Evolutionary conservation across 2,888 invertebrate species (phyloP).

Genomic region (Melinaea marsaeus): DNA sequence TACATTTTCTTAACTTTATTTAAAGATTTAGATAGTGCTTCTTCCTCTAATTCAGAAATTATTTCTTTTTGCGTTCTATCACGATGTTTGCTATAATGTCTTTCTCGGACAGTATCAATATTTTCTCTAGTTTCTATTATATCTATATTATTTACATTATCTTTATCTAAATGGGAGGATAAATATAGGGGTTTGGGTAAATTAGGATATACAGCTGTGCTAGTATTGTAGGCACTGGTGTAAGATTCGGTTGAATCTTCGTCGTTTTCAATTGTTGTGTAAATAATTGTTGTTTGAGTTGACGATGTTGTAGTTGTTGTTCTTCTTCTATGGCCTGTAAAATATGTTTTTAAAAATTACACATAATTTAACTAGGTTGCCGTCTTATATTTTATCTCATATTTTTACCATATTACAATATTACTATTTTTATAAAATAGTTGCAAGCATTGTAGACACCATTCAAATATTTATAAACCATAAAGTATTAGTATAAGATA

Average conservation of each 20-base stretch:
- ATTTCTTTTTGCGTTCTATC: constrained; percentile 55
- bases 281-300: constrained; percentile 50
- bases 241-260: constrained; percentile 50
- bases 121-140: constrained; percentile 51
- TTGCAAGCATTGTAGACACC: no score
- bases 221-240: constrained; percentile 47
- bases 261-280: constrained; percentile 47
- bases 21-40: constrained; percentile 53
- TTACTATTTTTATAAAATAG: no score
- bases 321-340: constrained; percentile 70
- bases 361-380: no score
- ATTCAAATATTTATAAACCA: no score
- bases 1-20: constrained; percentile 74
- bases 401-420: no score
- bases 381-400: no score
- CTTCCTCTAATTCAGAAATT: constrained; percentile 54
- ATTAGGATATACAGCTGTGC: constrained; percentile 52
- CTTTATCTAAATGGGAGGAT: constrained; percentile 53
- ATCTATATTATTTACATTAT: constrained; percentile 64
- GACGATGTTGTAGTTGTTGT: constrained; percentile 53
- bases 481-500: no score
- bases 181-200: constrained; percentile 65
- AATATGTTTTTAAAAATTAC: background rate
- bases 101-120: constrained; percentile 50
- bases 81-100: constrained; percentile 51